phyloP scores from a whole-genome alignment of 2,797 vertebrate species.

The Enteromius afrohamiltoni region DNA sequence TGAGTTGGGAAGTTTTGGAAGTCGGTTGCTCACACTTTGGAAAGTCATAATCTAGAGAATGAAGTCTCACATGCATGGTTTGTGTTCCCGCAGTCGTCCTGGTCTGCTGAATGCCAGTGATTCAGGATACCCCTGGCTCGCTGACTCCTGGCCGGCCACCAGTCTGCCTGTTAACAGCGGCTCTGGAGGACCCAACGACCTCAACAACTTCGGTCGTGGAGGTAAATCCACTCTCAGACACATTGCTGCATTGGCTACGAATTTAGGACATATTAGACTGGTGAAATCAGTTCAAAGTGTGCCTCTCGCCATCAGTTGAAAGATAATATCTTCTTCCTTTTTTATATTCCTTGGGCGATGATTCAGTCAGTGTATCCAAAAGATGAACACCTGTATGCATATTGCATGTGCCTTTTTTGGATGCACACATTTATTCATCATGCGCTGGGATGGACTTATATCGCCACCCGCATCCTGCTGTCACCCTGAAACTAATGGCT shows the following conservation, averaged over 20 bases:
- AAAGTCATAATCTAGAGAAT: neutral
- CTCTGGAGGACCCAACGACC: constrained; percentile 91
- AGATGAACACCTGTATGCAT: constrained; percentile 61
- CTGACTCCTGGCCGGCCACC: constrained; percentile 96
- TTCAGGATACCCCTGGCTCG: constrained; percentile 96
- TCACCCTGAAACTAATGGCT: constrained; percentile 67
- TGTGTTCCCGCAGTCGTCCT: constrained; percentile 82
- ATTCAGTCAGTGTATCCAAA: constrained; percentile 15
- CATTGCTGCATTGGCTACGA: neutral
- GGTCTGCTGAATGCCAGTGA: constrained; percentile 92
- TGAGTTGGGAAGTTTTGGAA: neutral
- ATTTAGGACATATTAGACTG: neutral
- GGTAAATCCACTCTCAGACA: constrained; percentile 74
- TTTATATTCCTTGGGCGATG: neutral
- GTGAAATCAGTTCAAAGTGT: neutral
- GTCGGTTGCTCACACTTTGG: neutral
- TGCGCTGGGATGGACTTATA: constrained; percentile 59
- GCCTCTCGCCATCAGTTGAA: neutral
- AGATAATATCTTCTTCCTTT: neutral
- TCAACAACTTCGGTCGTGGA: constrained; percentile 93
- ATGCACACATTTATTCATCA: constrained; percentile 69
- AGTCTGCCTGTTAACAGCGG: constrained; percentile 95
- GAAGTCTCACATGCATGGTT: neutral
- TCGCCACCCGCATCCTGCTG: constrained; percentile 33
- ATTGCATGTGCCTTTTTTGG: constrained; percentile 55